Percentiles rank a stretch among this genome's conserved stretches.
phyloP scores from a whole-genome alignment of 2,888 invertebrate species.

The Zonitis immaculata region DNA sequence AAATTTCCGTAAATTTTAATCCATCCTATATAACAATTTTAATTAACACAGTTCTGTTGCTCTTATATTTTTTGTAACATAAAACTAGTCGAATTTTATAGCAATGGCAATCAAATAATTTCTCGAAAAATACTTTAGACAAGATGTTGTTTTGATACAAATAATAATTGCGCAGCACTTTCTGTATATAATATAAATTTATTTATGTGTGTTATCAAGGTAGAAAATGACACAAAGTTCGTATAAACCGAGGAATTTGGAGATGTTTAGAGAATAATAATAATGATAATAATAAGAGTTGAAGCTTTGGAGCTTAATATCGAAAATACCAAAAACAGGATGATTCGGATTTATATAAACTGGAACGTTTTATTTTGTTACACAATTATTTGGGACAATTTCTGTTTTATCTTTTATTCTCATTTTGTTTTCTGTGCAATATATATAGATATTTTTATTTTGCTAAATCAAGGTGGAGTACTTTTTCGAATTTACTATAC shows the following conservation, averaged over 20 bases:
- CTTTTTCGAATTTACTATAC: background rate
- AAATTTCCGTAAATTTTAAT: background rate
- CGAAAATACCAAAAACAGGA: background rate
- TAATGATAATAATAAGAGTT: background rate
- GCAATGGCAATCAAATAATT: background rate
- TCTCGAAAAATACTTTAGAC: background rate
- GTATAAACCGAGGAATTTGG: background rate
- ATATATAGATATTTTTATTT: background rate
- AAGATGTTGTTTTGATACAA: background rate
- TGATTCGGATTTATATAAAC: background rate
- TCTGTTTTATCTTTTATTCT: background rate
- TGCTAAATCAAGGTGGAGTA: background rate
- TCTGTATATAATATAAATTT: background rate
- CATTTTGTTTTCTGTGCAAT: background rate
- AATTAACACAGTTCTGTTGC: background rate
- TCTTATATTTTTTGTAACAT: background rate
- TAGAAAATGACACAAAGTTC: background rate
- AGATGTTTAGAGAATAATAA: no score
- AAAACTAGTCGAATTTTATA: background rate
- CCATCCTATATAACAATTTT: no score
- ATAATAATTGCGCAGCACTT: background rate
- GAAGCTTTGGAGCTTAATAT: background rate
- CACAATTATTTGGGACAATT: background rate
- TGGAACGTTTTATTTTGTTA: background rate
- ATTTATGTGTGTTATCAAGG: background rate